phyloP scores from a whole-genome alignment of 2,888 invertebrate species.

The Apoderus coryli region DNA sequence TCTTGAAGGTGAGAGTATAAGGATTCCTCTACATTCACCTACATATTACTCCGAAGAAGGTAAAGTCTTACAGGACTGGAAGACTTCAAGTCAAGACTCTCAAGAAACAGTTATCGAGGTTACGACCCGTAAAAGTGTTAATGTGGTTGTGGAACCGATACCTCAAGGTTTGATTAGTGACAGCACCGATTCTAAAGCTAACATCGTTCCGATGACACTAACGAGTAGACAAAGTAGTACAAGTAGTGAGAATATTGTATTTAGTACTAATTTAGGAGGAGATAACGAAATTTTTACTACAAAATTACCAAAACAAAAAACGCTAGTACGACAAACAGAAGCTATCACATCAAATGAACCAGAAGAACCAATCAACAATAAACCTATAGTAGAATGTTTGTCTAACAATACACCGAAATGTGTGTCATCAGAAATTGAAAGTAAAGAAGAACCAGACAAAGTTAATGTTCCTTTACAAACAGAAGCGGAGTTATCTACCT shows the following conservation, averaged over 20 bases:
- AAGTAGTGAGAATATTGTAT: slow-evolving; percentile 39
- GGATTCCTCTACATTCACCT: slow-evolving; percentile 62
- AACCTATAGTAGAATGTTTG: no score
- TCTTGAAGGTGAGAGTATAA: slow-evolving; percentile 46
- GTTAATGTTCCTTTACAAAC: slow-evolving; percentile 5
- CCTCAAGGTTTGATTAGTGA: slow-evolving; percentile 17
- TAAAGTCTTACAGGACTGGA: slow-evolving; percentile 25
- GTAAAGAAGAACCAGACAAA: slow-evolving; percentile 7
- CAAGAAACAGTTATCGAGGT: slow-evolving; percentile 37
- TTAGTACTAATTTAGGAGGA: slow-evolving; percentile 53
- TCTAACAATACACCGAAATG: no score
- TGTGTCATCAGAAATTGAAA: slow-evolving; percentile 4
- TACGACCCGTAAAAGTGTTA: slow-evolving; percentile 16
- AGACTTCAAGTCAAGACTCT: slow-evolving; percentile 35
- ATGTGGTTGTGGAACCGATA: slow-evolving; percentile 18
- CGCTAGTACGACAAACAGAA: slow-evolving; percentile 4
- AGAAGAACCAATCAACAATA: no score
- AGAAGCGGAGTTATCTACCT: slow-evolving; percentile 6
- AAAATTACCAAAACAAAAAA: slow-evolving; percentile 27
- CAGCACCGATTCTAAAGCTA: slow-evolving; percentile 5
- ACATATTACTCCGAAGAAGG: slow-evolving; percentile 46
- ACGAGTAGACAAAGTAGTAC: slow-evolving; percentile 29
- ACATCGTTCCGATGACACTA: slow-evolving; percentile 13
- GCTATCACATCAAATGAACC: slow-evolving; percentile 9
- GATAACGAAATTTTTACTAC: slow-evolving; percentile 52